Evolutionary conservation across 1,140 invertebrate genomes (phyloP).

Genomic region (Mya arenaria): DNA sequence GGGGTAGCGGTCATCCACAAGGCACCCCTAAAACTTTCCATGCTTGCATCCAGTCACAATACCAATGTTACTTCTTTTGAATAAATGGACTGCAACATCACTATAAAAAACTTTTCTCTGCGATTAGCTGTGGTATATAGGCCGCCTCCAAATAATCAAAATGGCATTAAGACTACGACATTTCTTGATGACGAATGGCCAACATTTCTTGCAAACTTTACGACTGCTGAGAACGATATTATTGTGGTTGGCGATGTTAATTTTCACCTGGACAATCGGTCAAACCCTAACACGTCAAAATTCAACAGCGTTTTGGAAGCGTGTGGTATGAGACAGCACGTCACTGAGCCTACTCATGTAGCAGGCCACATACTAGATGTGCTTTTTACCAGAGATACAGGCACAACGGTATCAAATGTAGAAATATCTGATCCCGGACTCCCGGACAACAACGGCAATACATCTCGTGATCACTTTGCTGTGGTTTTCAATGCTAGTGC

Average conservation of each 20-base stretch:
- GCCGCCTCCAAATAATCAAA: conserved; percentile 13
- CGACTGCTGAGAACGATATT: background rate
- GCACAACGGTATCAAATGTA: too few species aligned
- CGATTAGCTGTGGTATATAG: conserved; percentile 23
- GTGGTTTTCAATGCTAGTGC: too few species aligned
- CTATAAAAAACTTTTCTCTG: background rate
- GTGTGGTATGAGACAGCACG: too few species aligned
- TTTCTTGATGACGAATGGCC: conserved; percentile 18
- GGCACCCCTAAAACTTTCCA: conserved; percentile 8
- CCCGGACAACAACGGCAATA: too few species aligned
- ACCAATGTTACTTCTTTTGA: background rate
- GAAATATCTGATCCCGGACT: too few species aligned
- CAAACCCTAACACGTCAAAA: background rate
- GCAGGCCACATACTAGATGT: too few species aligned
- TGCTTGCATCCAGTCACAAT: background rate
- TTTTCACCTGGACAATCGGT: background rate
- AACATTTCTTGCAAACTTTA: background rate
- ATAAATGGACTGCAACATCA: conserved; percentile 10
- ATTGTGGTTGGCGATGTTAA: background rate
- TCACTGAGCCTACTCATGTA: too few species aligned
- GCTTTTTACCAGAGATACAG: too few species aligned
- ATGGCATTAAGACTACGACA: conserved; percentile 7
- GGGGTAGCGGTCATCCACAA: conserved; percentile 27
- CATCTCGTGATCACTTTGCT: too few species aligned
- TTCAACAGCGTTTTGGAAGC: background rate